Base-by-base conservation (phyloP, 2,888 invertebrate species). In the Eurois occulta region DNA sequence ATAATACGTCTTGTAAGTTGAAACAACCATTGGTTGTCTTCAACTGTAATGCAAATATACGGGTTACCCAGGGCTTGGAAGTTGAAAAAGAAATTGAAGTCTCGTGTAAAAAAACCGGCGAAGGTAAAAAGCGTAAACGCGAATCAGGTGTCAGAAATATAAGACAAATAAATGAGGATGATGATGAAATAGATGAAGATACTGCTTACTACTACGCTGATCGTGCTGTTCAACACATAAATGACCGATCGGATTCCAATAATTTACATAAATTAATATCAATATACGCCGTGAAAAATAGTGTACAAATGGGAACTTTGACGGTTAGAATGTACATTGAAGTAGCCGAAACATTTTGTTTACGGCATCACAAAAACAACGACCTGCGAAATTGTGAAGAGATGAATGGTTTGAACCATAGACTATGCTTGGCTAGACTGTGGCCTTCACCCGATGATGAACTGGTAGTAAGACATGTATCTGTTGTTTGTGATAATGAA, bases 381-480 rank as follows among this genome's bases (percentile, higher is more conserved):
- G 89, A 92, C 71, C 77, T 95, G 18, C 35, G 83, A 4, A 80
- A 91, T 32, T 95, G 96, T 85, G 95, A 95, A 28, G 95, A 95
- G 89, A 88, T 95, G 83, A 91, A 92, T 58, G 95, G 94, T 35
- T 81, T 91, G 69, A 88, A 88, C 70, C 95, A 95, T 78, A 93
- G 84, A 83, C 74, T 95, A 65, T 95, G 95, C 84, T 89, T 93
- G 43, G 94, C 91, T n/a, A 91, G 93, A 67, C 68, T 95, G 35
- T 95, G 91, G 90, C 95, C 95, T 4, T 91, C 93, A n/a, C 86
- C 91, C n/a, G 93, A 94, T 46, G 94, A 95, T 84, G 95, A 95
- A 68, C 81, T 93, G 18, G 87, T 94, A 5, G 78, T 95, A 38
- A 86, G 91, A 64, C 92, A 92, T 38, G 88, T 94, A 3, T 78